Conservation (phyloP, 2,888 invertebrate species). For the Nemotelus pantherinus region DNA sequence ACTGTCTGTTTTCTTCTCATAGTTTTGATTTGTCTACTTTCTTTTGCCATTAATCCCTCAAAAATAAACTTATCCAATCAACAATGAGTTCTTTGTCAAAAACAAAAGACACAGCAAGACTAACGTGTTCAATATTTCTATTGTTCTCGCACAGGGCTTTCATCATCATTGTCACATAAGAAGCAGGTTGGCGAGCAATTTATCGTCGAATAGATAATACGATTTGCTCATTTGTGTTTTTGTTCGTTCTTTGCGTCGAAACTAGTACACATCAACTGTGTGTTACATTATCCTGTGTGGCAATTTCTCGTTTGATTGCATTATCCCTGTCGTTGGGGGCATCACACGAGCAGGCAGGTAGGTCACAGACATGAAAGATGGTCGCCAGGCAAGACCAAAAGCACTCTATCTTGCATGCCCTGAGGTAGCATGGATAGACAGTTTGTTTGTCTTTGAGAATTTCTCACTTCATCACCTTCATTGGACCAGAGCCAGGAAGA, state of each 20-base stretch:
- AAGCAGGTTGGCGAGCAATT: background rate
- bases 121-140: too few relatives aligned
- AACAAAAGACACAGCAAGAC: too few relatives aligned
- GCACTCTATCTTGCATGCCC: background rate
- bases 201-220: background rate
- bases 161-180: background rate
- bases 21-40: too few relatives aligned
- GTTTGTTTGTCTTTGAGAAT: background rate
- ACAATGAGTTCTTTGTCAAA: too few relatives aligned
- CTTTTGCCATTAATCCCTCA: too few relatives aligned
- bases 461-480: constrained; percentile 18
- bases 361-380: too few relatives aligned
- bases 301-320: background rate
- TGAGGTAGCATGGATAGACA: background rate
- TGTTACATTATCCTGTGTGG: constrained; percentile 10
- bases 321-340: background rate
- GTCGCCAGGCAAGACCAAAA: too few relatives aligned
- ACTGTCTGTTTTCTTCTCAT: too few relatives aligned
- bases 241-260: too few relatives aligned
- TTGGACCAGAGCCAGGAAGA: background rate
- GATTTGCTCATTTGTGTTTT: constrained; percentile 14
- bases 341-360: background rate
- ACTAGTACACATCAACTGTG: background rate
- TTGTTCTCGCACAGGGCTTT: background rate
- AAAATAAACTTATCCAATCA: too few relatives aligned